phyloP scores from a whole-genome alignment of 2,113 vertebrate species.

The Oncorhynchus clarkii region DNA sequence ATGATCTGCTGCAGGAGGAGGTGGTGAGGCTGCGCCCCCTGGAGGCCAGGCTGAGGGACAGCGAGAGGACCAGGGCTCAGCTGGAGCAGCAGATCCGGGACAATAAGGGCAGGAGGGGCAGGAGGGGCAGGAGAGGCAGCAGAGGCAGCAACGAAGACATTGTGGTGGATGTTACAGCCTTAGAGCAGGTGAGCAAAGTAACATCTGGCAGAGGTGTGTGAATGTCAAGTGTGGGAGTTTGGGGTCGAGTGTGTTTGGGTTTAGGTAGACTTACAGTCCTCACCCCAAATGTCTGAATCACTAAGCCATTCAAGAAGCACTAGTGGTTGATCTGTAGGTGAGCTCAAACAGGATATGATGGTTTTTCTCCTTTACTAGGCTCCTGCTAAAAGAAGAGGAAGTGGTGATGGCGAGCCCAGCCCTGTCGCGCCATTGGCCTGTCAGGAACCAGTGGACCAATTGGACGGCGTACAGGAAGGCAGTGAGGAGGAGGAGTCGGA shows the following conservation, averaged over 20 bases:
- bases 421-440: constrained; percentile 61
- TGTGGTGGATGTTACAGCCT: constrained; percentile 22
- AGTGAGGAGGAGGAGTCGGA: constrained; percentile 71
- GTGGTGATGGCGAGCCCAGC: constrained; percentile 50
- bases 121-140: background rate
- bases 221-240: too few relatives aligned
- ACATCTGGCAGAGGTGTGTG: background rate
- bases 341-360: background rate
- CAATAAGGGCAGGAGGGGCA: constrained; percentile 18
- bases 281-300: too few relatives aligned
- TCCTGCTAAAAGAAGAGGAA: constrained; percentile 45
- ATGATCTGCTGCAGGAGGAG: constrained; percentile 84
- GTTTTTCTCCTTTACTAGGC: constrained; percentile 22
- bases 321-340: too few relatives aligned
- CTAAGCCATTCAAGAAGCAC: too few relatives aligned
- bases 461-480: constrained; percentile 73
- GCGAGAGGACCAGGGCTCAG: constrained; percentile 65
- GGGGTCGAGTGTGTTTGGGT: too few relatives aligned
- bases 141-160: constrained; percentile 47
- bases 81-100: constrained; percentile 55
- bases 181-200: constrained; percentile 51
- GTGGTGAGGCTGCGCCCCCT: constrained; percentile 71
- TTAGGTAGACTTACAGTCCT: too few relatives aligned
- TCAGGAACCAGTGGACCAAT: constrained; percentile 62
- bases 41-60: constrained; percentile 75